Base-by-base conservation (phyloP, 2,888 invertebrate species). In the Andrena minutula region DNA sequence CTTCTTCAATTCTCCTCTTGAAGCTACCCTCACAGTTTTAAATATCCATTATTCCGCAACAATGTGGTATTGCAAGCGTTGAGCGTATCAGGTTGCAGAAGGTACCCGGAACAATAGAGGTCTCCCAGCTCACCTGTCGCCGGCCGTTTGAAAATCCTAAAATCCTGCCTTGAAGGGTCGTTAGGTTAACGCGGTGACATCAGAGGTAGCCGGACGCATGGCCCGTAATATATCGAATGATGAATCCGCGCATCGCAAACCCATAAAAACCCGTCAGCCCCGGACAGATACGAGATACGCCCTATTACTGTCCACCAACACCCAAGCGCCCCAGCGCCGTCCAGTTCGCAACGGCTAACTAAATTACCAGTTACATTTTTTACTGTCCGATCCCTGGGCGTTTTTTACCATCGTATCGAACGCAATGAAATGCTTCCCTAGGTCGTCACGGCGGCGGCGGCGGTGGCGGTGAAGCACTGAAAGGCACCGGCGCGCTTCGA, bases 351-450 rank as follows among this genome's bases (percentile, higher is more conserved):
- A 91, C 90, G 90, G 92, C 92, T 93, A 93, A 93, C 93, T 92
- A 93, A 93, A 93, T 93, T 93, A 93, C 93, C 93, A 92, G 93
- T 92, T 93, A 93, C 92, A 93, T 92, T 93, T 93, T 93, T 93
- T 93, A 93, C 92, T 92, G 92, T 92, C 93, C 91, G 90, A 91
- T 92, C 89, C 90, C 90, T 88, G 90, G 89, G 84, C 91, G 89
- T 90, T 92, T 92, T 93, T 92, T 90, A 90, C 89, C 90, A 85
- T 85, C 91, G 90, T 92, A 92, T 92, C 92, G 93, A 93, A 91
- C 91, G 91, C 92, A 91, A 92, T 92, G 92, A 93, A 92, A 92
- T 91, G 90, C 91, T 89, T 90, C 89, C 89, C 87, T 87, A 81
- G 87, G 87, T 85, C 85, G 84, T 85, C 87, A 83, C 84, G 78